Evolutionary conservation across 2,797 vertebrate species (phyloP), one percentile per base, ranked within the genome.

Genomic region (Apogon talboti): DNA sequence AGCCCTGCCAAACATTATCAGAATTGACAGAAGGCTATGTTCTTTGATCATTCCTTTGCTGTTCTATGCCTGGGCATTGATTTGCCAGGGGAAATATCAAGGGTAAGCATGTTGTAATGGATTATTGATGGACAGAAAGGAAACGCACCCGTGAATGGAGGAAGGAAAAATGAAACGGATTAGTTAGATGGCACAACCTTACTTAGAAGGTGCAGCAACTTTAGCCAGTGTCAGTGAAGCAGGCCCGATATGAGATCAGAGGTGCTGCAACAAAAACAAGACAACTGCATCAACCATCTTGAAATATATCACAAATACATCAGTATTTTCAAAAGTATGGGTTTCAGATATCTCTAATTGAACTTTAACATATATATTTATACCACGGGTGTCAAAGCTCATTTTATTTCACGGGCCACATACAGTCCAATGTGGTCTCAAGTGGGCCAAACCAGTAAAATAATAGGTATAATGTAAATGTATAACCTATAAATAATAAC

Each of bases 11-110:
- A 42, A 62, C 46, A 28, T 68, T 51, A 61, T 61, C 55, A 65
- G 47, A 73, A 41, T 7, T 52, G 78, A 75, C 69, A 56, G 66
- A 69, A 41, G 54, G 15, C 41, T 4, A 0, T 67, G 66, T 71
- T 68, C 58, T 75, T 56, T 69, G 58, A 83, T 78, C 6, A 6
- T 54, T 69, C 66, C 68, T 66, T 63, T 54, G 44, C 62, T 11
- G 45, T 24, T 60, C 15, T 53, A 76, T 2, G 19, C 28, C 35
- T 44, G 74, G 45, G 47, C 58, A 81, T 80, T 82, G 79, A 82
- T 82, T 76, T 3, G 6, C 12, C 13, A 7, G 62, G 59, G 41
- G 42, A 66, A 70, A 68, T 72, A 60, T 78, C 70, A 74, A 54
- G 35, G 5, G n/a, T 55, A 11, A 63, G 41, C 65, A 28, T 48